Evolutionary conservation across 2,113 vertebrate genomes (phyloP).

Genomic region (Danio rerio): DNA sequence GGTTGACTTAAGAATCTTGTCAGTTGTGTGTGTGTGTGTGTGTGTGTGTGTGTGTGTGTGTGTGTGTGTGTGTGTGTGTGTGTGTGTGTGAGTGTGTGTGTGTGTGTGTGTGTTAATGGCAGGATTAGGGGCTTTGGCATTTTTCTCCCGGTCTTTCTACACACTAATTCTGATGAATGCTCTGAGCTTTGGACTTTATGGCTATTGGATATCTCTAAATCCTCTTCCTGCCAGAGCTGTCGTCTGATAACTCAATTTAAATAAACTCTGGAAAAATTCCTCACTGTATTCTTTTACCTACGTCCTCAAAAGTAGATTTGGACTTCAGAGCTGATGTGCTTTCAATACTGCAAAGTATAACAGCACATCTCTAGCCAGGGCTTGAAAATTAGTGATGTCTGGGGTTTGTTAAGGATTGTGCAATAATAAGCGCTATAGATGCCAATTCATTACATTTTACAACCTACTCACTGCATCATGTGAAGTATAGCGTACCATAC

Average conservation of each 20-base stretch:
- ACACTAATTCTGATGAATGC: background rate
- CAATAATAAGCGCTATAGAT: too few relatives aligned
- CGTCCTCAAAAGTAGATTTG: background rate
- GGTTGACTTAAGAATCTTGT: background rate
- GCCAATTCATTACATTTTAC: too few relatives aligned
- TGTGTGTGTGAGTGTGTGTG: background rate
- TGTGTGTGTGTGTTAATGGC: background rate
- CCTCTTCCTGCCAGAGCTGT: background rate
- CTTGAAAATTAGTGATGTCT: too few relatives aligned
- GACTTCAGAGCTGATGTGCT: background rate
- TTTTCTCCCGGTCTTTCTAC: background rate
- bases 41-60: background rate
- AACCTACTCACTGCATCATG: too few relatives aligned
- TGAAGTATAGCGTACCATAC: too few relatives aligned
- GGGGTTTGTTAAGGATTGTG: too few relatives aligned
- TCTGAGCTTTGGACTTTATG: constrained; percentile 14
- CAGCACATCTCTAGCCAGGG: too few relatives aligned
- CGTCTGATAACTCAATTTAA: background rate
- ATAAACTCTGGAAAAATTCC: background rate
- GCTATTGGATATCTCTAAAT: constrained; percentile 6
- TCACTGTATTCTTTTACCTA: background rate
- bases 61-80: background rate
- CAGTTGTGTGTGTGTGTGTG: background rate
- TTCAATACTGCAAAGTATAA: too few relatives aligned
- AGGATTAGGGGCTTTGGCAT: constrained; percentile 11